Evolutionary conservation across 2,113 vertebrate genomes (phyloP).

Genomic region (Rhabdornis inornatus): DNA sequence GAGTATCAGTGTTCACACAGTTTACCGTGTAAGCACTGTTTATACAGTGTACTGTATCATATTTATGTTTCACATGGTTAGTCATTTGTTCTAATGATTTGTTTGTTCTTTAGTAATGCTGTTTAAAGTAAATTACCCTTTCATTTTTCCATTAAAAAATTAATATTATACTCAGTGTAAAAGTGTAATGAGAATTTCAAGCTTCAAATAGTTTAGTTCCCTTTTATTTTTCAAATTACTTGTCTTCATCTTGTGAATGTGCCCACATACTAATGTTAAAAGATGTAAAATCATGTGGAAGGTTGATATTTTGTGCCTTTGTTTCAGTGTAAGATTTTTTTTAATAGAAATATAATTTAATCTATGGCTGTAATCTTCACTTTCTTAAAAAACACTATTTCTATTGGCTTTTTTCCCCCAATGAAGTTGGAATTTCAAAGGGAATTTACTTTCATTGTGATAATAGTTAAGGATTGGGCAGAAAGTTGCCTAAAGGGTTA

Average conservation of each 20-base stretch:
- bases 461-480: neutral
- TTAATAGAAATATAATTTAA: neutral
- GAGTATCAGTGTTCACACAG: neutral
- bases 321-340: neutral
- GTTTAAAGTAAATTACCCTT: neutral
- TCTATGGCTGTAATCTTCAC: neutral
- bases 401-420: accelerated
- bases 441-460: neutral
- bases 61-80: neutral
- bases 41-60: neutral
- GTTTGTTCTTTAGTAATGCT: neutral
- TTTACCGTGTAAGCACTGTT: too few relatives aligned
- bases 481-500: neutral
- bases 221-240: neutral
- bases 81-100: neutral
- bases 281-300: neutral
- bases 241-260: neutral
- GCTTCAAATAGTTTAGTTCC: neutral
- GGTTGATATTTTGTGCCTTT: neutral
- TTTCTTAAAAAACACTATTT: neutral
- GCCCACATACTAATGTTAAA: neutral
- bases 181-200: neutral
- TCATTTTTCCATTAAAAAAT: neutral
- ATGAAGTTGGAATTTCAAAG: neutral
- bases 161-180: neutral